Evolutionary conservation across 2,113 vertebrate genomes (phyloP).

Genomic region (Neotoma lepida): DNA sequence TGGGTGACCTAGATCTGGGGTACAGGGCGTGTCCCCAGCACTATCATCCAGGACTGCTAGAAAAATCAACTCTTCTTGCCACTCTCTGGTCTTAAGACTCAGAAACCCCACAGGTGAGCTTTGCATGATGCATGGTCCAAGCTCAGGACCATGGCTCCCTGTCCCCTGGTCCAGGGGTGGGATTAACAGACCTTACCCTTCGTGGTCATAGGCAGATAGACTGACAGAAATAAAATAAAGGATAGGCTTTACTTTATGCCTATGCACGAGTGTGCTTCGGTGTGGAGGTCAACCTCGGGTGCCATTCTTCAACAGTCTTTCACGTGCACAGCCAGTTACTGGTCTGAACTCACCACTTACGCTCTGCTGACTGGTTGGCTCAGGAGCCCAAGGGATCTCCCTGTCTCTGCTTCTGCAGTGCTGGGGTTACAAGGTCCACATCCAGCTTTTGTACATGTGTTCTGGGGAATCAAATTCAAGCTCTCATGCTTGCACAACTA

Average conservation of each 20-base stretch:
- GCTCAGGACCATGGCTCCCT: neutral
- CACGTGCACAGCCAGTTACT: neutral
- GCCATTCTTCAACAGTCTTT: neutral
- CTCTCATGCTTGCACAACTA: neutral
- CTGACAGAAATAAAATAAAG: neutral
- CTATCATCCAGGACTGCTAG: rapidly evolving
- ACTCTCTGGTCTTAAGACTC: neutral
- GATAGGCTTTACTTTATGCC: too few species aligned
- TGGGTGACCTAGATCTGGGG: neutral
- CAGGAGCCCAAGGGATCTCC: neutral
- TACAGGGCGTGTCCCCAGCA: rapidly evolving
- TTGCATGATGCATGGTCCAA: rapidly evolving
- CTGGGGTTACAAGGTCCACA: neutral
- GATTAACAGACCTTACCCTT: neutral
- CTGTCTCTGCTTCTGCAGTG: too few species aligned
- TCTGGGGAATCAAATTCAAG: neutral
- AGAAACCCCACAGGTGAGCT: neutral
- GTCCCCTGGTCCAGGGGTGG: neutral
- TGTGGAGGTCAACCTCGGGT: too few species aligned
- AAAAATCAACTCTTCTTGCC: too few species aligned
- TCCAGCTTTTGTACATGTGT: neutral
- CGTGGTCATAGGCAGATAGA: neutral
- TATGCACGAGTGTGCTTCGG: neutral
- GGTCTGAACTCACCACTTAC: neutral
- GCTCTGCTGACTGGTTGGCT: neutral